A percentile compares a stretch with the other conserved stretches of the same genome.
phyloP scores from a whole-genome alignment of 92 coral and sea anemone species.

The Anthopleura xanthogrammica region DNA sequence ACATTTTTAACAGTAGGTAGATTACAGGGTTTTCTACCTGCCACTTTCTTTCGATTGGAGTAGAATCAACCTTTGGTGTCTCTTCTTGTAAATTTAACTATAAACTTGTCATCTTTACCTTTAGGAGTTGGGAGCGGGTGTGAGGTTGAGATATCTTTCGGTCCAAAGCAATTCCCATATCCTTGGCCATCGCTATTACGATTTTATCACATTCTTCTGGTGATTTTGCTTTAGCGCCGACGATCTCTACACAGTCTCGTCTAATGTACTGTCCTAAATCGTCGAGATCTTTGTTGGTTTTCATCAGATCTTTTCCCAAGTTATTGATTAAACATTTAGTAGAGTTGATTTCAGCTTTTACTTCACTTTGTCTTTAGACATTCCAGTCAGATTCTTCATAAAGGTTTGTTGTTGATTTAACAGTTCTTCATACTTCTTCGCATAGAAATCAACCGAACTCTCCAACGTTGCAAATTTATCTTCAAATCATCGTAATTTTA shows the following conservation, averaged over 20 bases:
- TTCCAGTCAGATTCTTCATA: neutral
- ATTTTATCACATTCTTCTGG: constrained; percentile 20
- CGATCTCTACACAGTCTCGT: constrained; percentile 33
- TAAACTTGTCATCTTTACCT: constrained; percentile 21
- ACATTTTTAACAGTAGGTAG: neutral
- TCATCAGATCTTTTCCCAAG: neutral
- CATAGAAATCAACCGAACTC: neutral
- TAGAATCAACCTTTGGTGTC: constrained; percentile 30
- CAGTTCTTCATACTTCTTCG: neutral
- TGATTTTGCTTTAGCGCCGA: neutral
- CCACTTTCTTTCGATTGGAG: constrained; percentile 7
- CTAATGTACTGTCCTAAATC: constrained; percentile 37
- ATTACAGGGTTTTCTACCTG: constrained; percentile 23
- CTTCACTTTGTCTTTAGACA: neutral
- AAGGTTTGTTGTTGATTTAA: neutral
- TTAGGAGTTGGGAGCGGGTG: constrained; percentile 25
- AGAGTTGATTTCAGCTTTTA: neutral
- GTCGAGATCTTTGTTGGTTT: constrained; percentile 8
- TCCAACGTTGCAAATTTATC: neutral
- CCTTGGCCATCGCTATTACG: constrained; percentile 11
- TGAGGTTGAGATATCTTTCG: constrained; percentile 8
- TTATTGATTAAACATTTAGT: neutral
- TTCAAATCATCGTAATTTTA: neutral
- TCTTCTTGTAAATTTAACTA: constrained; percentile 40
- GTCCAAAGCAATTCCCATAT: constrained; percentile 25